Conservation (phyloP, 1,140 invertebrate species). For the Contarinia nasturtii region DNA sequence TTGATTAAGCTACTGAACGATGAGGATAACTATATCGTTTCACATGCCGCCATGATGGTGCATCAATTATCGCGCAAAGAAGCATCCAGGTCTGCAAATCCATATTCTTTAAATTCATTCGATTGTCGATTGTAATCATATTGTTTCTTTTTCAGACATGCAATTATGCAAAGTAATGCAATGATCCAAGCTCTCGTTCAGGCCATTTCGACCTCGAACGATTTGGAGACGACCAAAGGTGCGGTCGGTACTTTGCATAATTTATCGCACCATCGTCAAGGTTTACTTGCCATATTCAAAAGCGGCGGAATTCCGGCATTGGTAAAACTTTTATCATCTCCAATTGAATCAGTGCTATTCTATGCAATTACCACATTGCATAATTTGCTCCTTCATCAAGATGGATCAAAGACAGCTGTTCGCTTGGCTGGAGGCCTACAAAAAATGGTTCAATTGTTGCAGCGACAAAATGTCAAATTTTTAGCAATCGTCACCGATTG, state of each 20-base stretch:
- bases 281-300: conserved; percentile 92
- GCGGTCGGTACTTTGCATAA: conserved; percentile 94
- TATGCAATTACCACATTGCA: conserved; percentile 97
- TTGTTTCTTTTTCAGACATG: conserved; percentile 32
- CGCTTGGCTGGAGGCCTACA: conserved; percentile 88
- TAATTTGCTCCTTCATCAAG: conserved; percentile 93
- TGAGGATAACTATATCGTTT: conserved; percentile 96
- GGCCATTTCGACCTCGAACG: conserved; percentile 87
- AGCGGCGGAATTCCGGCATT: conserved; percentile 94
- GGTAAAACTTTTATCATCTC: conserved; percentile 87
- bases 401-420: conserved; percentile 95
- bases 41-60: conserved; percentile 97
- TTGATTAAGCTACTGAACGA: conserved; percentile 95
- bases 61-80: conserved; percentile 98
- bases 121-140: too few species aligned
- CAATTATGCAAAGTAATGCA: conserved; percentile 94
- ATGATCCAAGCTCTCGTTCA: conserved; percentile 91
- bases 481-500: conserved; percentile 98
- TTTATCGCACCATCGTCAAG: conserved; percentile 92
- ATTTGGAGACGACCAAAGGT: conserved; percentile 90
- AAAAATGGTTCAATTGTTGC: conserved; percentile 92
- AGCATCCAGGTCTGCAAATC: conserved; percentile 46
- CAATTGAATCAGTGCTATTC: conserved; percentile 90
- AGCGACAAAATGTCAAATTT: conserved; percentile 94
- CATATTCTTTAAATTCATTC: too few species aligned